Conservation (phyloP, 2,797 vertebrate genomes). For the Harpagifer antarcticus region DNA sequence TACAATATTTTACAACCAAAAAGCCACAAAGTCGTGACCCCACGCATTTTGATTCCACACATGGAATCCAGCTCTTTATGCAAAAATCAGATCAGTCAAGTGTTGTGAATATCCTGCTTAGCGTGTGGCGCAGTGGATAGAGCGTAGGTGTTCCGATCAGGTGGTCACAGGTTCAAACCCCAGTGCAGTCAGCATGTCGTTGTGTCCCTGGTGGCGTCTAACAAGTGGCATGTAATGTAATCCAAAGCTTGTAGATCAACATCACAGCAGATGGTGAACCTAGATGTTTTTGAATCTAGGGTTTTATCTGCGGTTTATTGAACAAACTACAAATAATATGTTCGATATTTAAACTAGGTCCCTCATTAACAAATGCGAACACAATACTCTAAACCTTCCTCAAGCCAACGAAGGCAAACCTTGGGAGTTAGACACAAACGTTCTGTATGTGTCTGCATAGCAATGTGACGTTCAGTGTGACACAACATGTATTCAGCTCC, state of each 20-base stretch:
- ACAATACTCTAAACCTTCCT: background rate
- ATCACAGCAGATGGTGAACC: too few relatives aligned
- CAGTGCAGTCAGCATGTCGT: too few relatives aligned
- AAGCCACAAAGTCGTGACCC: background rate
- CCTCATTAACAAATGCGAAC: too few relatives aligned
- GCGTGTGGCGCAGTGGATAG: too few relatives aligned
- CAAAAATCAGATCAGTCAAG: background rate
- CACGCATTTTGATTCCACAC: background rate
- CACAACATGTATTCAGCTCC: background rate
- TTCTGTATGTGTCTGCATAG: background rate
- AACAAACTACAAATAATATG: too few relatives aligned
- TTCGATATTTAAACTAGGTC: background rate
- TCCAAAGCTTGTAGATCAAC: background rate
- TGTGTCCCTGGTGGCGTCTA: too few relatives aligned
- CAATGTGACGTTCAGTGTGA: background rate
- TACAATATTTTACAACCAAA: background rate
- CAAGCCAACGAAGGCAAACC: background rate
- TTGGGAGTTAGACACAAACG: background rate
- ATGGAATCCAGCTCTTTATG: constrained; percentile 9
- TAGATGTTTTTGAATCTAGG: background rate
- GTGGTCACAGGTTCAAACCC: too few relatives aligned
- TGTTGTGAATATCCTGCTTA: background rate
- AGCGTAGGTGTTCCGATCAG: too few relatives aligned
- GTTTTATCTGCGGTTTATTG: background rate
- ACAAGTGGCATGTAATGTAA: too few relatives aligned